Evolutionary conservation across 2,888 invertebrate species (phyloP).

Genomic region (Tortricodes alternella): DNA sequence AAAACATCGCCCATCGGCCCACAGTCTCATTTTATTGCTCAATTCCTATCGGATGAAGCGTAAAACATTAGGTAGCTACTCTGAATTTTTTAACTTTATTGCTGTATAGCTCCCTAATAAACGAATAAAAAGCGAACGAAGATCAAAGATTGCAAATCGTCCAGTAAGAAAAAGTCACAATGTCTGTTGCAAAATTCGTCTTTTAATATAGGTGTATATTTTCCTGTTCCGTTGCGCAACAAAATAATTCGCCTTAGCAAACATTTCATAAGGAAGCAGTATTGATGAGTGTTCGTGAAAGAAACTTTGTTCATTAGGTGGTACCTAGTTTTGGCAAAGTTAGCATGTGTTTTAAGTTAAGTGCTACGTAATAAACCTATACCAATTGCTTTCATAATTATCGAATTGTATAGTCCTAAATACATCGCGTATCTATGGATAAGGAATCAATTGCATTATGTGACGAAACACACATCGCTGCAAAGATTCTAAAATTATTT

Average conservation of each 20-base stretch:
- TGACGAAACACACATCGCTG: conserved; percentile 53
- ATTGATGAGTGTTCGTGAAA: conserved; percentile 42
- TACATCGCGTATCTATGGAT: conserved; percentile 18
- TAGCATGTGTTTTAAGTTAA: background rate
- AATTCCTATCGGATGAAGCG: conserved; percentile 47
- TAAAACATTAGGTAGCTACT: conserved; percentile 16
- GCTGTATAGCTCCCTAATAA: conserved; percentile 1
- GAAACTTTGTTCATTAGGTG: conserved; percentile 29
- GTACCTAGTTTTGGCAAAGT: conserved; percentile 3
- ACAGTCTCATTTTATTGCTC: conserved; percentile 57
- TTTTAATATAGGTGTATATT: background rate
- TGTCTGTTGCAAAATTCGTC: background rate
- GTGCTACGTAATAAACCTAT: background rate
- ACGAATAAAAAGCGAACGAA: conserved; percentile 7
- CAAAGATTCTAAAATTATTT: conserved; percentile 62
- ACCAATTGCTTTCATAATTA: background rate
- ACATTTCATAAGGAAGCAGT: conserved; percentile 18
- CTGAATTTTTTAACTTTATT: conserved; percentile 25
- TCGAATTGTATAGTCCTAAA: background rate
- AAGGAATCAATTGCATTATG: conserved; percentile 37
- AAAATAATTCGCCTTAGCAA: background rate
- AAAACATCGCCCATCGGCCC: conserved; percentile 59
- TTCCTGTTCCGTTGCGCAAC: conserved; percentile 4
- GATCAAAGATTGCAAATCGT: conserved; percentile 22
- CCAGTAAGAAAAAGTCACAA: background rate